Conservation (phyloP, 2,797 vertebrate genomes). For the Myoxocephalus aenaeus region DNA sequence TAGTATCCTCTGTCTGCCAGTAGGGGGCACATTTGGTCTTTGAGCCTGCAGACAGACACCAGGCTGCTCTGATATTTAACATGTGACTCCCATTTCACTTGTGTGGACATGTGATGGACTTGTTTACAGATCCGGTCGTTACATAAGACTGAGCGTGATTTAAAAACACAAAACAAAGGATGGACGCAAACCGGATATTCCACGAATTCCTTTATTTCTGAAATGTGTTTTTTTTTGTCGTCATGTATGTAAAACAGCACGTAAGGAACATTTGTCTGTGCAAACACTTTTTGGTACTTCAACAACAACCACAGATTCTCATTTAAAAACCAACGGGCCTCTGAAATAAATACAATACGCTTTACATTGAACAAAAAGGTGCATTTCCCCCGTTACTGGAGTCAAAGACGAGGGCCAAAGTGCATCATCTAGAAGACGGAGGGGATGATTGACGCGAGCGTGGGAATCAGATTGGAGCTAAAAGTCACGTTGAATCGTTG, state of each 20-base stretch:
- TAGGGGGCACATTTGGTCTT: conserved; percentile 72
- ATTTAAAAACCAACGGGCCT: conserved; percentile 69
- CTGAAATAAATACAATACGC: conserved; percentile 74
- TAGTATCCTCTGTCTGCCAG: conserved; percentile 47
- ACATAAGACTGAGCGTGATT: conserved; percentile 31
- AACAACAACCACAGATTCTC: conserved; percentile 78
- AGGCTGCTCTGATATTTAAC: background rate
- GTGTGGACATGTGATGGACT: background rate
- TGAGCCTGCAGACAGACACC: background rate
- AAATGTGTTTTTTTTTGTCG: conserved; percentile 73
- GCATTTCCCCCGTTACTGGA: conserved; percentile 54
- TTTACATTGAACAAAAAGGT: conserved; percentile 56
- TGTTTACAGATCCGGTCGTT: conserved; percentile 34
- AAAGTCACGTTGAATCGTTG: conserved; percentile 13
- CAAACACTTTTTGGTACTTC: conserved; percentile 78
- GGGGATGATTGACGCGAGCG: conserved; percentile 60
- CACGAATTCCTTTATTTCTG: conserved; percentile 80
- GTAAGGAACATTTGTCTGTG: conserved; percentile 79
- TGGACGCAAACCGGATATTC: conserved; percentile 21
- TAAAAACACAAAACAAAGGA: background rate
- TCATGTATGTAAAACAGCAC: conserved; percentile 81
- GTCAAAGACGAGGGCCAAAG: conserved; percentile 80
- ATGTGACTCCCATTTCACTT: background rate
- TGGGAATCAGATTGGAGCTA: conserved; percentile 10
- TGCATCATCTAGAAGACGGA: conserved; percentile 65